Evolutionary conservation across 2,888 invertebrate genomes (phyloP).

Genomic region (Dorcus parallelipipedus): DNA sequence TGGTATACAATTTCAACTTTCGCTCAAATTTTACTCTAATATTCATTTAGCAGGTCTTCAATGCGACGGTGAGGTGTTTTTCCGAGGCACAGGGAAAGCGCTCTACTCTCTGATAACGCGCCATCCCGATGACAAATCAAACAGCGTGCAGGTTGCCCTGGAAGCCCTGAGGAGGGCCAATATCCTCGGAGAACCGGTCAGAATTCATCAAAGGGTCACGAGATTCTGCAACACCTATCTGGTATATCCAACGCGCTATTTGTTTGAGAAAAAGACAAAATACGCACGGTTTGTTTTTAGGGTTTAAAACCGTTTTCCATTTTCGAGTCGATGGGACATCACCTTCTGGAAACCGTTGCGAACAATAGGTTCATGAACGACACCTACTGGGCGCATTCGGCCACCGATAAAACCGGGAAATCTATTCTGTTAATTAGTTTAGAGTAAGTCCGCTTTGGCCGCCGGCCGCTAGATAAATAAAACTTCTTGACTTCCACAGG

Average conservation of each 20-base stretch:
- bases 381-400: conserved; percentile 68
- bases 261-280: background rate
- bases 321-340: conserved; percentile 68
- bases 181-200: conserved; percentile 62
- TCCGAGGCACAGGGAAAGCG: conserved; percentile 65
- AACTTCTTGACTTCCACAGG: conserved; percentile 47
- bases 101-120: conserved; percentile 63
- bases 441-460: conserved; percentile 51
- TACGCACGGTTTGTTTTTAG: conserved; percentile 45
- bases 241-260: conserved; percentile 44
- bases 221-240: conserved; percentile 64
- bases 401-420: conserved; percentile 59
- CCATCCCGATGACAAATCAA: conserved; percentile 55
- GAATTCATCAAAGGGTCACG: conserved; percentile 65
- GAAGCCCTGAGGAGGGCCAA: conserved; percentile 63
- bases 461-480: background rate
- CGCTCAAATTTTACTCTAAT: background rate
- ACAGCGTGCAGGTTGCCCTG: conserved; percentile 63
- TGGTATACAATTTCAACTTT: conserved; percentile 29
- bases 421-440: conserved; percentile 67
- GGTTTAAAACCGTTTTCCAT: conserved; percentile 70
- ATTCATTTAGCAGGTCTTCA: conserved; percentile 37
- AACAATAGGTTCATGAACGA: conserved; percentile 66
- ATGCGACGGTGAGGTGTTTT: conserved; percentile 67
- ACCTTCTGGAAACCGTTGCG: conserved; percentile 61